These are phyloP conservation scores for Calliphora vomitoria DNA, from an alignment of 2,888 invertebrate species.

Conservation along the genomic window DNA sequence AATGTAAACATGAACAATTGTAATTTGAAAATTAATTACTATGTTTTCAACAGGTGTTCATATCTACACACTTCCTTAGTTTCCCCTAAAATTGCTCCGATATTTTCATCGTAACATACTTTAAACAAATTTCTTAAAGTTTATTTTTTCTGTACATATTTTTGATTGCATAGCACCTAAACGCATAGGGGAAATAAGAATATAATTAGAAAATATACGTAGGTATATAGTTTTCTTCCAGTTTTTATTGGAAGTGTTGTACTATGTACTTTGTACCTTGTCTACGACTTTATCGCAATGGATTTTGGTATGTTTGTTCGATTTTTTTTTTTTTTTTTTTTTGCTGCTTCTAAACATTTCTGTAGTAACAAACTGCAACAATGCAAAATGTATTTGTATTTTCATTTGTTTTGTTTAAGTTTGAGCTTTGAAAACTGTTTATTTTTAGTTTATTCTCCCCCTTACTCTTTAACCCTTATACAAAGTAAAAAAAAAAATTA, in stretches of 20 bases:
- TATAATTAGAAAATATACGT: constrained; percentile 28
- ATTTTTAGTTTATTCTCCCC: constrained; percentile 10
- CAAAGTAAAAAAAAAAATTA: constrained; percentile 46
- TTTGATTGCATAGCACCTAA: neutral
- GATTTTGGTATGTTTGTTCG: constrained; percentile 3
- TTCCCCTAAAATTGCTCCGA: neutral
- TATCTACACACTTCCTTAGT: neutral
- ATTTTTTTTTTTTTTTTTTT: neutral
- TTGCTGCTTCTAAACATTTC: neutral
- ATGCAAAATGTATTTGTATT: constrained; percentile 50
- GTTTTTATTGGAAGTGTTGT: constrained; percentile 16
- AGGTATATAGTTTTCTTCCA: neutral
- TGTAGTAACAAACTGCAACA: constrained; percentile 28
- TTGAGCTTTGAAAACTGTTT: constrained; percentile 42
- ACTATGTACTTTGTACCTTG: constrained; percentile 24
- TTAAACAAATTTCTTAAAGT: neutral
- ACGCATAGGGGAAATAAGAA: constrained; percentile 30
- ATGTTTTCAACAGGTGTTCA: too few species aligned
- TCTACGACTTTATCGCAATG: constrained; percentile 13
- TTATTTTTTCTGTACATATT: neutral
- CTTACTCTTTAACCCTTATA: constrained; percentile 3
- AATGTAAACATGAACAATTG: too few species aligned
- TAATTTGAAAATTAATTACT: too few species aligned
- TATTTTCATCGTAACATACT: neutral
- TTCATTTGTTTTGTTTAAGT: constrained; percentile 64